These are phyloP conservation scores for Harpegnathos saltator DNA, from an alignment of 1,140 invertebrate genomes.

Conservation along the genomic window DNA sequence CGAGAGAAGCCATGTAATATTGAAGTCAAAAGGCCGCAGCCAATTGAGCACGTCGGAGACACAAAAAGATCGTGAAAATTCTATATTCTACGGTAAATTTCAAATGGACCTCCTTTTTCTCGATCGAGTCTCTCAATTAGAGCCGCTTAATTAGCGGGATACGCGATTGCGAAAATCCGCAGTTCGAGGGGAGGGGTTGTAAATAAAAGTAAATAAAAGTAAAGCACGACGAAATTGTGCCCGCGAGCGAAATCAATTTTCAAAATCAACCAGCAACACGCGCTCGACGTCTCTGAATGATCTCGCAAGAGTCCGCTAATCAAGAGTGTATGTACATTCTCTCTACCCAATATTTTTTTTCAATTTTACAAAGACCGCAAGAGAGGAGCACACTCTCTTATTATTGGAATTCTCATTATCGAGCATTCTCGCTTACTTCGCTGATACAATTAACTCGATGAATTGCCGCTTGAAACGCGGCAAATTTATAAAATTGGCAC, in stretches of 20 bases:
- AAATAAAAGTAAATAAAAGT: no score
- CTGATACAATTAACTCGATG: neutral
- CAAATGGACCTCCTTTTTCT: neutral
- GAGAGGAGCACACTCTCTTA: neutral
- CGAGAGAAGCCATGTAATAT: neutral
- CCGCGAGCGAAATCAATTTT: neutral
- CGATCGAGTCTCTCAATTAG: no score
- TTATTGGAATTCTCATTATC: slow-evolving; percentile 1
- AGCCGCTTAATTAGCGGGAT: no score
- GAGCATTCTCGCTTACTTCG: neutral
- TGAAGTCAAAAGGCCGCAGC: neutral
- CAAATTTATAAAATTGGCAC: neutral
- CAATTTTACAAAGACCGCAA: neutral
- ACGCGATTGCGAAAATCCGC: neutral
- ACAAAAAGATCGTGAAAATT: neutral
- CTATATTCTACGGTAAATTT: neutral
- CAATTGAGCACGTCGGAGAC: neutral
- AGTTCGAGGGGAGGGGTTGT: no score
- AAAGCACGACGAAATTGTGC: neutral
- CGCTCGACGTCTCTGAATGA: slow-evolving; percentile 4
- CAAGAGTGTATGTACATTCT: no score
- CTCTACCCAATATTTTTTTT: neutral
- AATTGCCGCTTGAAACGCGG: neutral
- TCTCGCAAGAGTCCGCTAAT: no score
- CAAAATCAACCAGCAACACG: neutral